A percentile compares a stretch with the other conserved stretches of the same genome.
Conservation (phyloP, 35 echinoderm and acorn worm species). For the Nesometra sesokonis region DNA sequence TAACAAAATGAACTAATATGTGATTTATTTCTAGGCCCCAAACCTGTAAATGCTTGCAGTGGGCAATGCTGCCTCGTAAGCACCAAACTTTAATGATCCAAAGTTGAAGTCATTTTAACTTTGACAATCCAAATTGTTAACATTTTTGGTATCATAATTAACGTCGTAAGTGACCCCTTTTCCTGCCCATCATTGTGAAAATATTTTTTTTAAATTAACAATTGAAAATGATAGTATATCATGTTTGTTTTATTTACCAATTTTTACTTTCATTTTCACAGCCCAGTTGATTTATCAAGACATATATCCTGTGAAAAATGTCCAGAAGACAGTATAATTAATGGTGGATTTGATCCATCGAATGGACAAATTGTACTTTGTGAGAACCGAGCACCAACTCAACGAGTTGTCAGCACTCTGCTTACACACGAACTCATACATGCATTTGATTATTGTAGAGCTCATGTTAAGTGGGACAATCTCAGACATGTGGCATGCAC, state of each 20-base stretch:
- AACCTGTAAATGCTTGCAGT: too few relatives aligned
- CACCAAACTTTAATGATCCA: too few relatives aligned
- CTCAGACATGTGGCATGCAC: slow-evolving; percentile 71
- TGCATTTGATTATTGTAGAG: slow-evolving; percentile 71
- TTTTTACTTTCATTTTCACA: slow-evolving; percentile 18
- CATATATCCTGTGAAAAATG: slow-evolving; percentile 69
- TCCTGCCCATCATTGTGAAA: too few relatives aligned
- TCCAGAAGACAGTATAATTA: slow-evolving; percentile 27
- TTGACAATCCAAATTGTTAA: too few relatives aligned
- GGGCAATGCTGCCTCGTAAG: too few relatives aligned
- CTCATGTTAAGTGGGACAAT: slow-evolving; percentile 74
- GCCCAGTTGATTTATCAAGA: slow-evolving; percentile 35
- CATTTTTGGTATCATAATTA: too few relatives aligned
- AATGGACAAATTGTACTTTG: slow-evolving; percentile 72
- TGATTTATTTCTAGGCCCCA: too few relatives aligned
- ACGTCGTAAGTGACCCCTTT: too few relatives aligned
- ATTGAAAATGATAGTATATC: too few relatives aligned
- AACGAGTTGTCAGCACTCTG: slow-evolving; percentile 50
- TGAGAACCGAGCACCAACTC: slow-evolving; percentile 64
- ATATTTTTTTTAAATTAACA: too few relatives aligned
- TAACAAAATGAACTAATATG: too few relatives aligned
- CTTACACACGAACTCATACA: slow-evolving; percentile 89
- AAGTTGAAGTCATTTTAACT: too few relatives aligned
- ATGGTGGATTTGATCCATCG: slow-evolving; percentile 76
- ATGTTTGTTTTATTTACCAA: not conserved